Percentiles rank a stretch among this genome's conserved stretches.
Conservation (phyloP, 2,888 invertebrate species). For the Noctua comes region DNA sequence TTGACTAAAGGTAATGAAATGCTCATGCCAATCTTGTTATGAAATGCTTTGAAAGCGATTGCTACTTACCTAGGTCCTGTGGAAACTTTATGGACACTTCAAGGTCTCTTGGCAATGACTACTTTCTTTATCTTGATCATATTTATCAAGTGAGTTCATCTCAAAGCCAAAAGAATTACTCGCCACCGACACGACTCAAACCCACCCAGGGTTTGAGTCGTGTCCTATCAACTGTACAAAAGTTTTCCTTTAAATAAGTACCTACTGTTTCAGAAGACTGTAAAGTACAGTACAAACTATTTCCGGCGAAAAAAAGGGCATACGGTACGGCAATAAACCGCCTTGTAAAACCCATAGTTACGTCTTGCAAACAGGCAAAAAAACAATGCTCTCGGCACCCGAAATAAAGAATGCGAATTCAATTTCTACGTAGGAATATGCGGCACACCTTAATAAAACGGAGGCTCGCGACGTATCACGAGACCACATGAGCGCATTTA, state of each 20-base stretch:
- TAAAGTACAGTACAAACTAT: slow-evolving; percentile 1
- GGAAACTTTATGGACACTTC: not conserved
- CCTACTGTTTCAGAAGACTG: not conserved
- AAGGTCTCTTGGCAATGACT: not conserved
- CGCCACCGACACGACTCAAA: not conserved
- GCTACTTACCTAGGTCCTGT: not conserved
- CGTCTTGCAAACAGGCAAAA: slow-evolving; percentile 16
- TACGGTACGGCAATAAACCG: not conserved
- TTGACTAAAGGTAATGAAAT: not conserved
- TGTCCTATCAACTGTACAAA: not conserved
- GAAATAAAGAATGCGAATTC: slow-evolving; percentile 45
- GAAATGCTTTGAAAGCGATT: not conserved
- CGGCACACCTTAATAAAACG: slow-evolving; percentile 40
- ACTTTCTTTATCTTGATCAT: not conserved
- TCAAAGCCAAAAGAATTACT: not conserved
- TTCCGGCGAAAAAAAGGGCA: not conserved
- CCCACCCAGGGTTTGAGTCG: not conserved
- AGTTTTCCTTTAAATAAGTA: not conserved
- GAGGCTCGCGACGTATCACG: slow-evolving; percentile 11
- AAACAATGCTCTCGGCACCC: slow-evolving; percentile 6
- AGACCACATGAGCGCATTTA: slow-evolving; percentile 29
- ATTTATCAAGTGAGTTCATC: not conserved
- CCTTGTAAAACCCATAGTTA: not conserved
- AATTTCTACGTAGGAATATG: slow-evolving; percentile 47
- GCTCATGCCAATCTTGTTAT: not conserved